A percentile compares a stretch with the other conserved stretches of the same genome.
Evolutionary conservation across 2,888 invertebrate species (phyloP).

Genomic region (Rambutsinella grinnellia): DNA sequence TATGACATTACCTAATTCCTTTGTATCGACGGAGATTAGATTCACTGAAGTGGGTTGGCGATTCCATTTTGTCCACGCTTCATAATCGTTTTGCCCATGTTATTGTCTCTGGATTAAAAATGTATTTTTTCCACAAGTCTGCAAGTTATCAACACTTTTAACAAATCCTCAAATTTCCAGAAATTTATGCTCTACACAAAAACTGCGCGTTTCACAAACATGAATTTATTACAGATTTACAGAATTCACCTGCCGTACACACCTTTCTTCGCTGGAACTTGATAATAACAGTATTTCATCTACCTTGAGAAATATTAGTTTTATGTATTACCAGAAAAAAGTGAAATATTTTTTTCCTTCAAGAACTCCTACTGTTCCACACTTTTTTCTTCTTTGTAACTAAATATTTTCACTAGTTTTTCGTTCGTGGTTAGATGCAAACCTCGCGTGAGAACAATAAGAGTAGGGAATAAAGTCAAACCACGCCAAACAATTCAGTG

Average conservation of each 20-base stretch:
- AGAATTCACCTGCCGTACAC: too few species aligned
- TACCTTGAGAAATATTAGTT: too few species aligned
- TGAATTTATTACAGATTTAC: too few species aligned
- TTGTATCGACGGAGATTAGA: constrained; percentile 62
- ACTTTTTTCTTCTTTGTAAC: neutral
- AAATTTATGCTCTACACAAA: too few species aligned
- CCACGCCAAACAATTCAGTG: neutral
- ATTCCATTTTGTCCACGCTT: constrained; percentile 55
- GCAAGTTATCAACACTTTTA: too few species aligned
- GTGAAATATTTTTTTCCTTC: neutral
- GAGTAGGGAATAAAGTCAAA: neutral
- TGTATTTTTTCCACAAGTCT: neutral
- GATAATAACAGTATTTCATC: neutral
- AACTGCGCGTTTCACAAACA: too few species aligned
- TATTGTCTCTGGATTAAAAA: neutral
- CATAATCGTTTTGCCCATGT: neutral
- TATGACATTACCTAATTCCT: constrained; percentile 65
- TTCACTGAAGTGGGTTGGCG: constrained; percentile 63
- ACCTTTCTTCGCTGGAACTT: neutral
- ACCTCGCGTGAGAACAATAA: constrained; percentile 52
- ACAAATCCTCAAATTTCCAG: too few species aligned
- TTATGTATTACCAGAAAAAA: too few species aligned
- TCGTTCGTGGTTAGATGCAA: constrained; percentile 17
- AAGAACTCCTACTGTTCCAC: neutral
- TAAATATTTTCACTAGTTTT: neutral